Evolutionary conservation across 2,113 vertebrate genomes (phyloP).

Genomic region (Lepus timidus): DNA sequence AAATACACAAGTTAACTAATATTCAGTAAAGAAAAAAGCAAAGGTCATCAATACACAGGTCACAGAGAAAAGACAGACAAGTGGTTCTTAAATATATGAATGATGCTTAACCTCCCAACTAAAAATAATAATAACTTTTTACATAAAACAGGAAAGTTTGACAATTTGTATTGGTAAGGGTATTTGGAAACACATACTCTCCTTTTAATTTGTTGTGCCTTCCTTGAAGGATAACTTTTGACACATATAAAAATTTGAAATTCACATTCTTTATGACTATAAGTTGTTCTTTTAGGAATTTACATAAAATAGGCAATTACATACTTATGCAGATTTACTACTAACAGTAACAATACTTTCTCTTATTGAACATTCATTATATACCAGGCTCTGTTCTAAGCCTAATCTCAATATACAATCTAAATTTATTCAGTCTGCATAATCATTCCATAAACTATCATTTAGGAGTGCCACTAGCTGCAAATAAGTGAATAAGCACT

Average conservation of each 20-base stretch:
- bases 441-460: not conserved
- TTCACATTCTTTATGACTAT: not conserved
- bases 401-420: not conserved
- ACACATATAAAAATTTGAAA: conserved; percentile 14
- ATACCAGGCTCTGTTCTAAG: conserved; percentile 8
- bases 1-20: not conserved
- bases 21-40: not conserved
- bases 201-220: not conserved
- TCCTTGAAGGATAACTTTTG: not conserved
- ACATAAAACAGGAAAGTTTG: not conserved
- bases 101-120: conserved; percentile 10
- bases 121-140: not conserved
- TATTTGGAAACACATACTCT: not conserved
- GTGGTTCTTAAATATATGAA: not conserved
- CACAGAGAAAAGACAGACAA: not conserved
- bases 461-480: not conserved
- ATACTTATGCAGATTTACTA: not conserved
- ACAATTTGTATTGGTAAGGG: not conserved
- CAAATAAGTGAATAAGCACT: not conserved
- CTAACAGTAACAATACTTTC: not conserved
- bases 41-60: not conserved
- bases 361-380: not conserved
- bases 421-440: not conserved
- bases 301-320: not conserved
- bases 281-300: not conserved